phyloP scores from a whole-genome alignment of 2,797 vertebrate species.

The Novumbra hubbsi region DNA sequence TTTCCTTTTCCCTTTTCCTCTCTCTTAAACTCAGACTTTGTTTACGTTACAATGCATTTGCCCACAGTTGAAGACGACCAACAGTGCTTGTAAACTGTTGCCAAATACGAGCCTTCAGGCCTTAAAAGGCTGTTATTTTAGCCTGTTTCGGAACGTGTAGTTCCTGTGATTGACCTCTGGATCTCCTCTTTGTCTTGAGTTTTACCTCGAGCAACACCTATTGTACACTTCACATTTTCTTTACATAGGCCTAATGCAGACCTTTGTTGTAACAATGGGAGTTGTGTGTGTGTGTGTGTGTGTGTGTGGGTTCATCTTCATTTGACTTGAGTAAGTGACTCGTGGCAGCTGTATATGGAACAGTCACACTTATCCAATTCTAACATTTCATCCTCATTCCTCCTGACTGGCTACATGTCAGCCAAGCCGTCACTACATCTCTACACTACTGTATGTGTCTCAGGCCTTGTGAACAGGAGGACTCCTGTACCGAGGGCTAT shows the following conservation, averaged over 20 bases:
- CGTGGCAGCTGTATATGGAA: conserved; percentile 14
- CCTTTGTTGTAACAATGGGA: no score
- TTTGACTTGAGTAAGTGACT: neutral
- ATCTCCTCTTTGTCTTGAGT: neutral
- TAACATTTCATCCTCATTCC: conserved; percentile 48
- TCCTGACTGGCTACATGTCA: conserved; percentile 28
- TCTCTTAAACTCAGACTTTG: neutral
- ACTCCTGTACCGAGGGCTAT: conserved; percentile 38
- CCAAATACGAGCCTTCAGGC: neutral
- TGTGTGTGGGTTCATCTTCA: neutral
- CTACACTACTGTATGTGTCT: conserved; percentile 26
- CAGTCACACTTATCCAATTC: conserved; percentile 54
- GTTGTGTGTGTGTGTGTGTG: neutral
- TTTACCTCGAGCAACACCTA: neutral
- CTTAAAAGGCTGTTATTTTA: neutral
- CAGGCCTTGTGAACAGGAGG: conserved; percentile 37
- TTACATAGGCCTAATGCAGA: neutral
- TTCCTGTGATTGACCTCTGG: neutral
- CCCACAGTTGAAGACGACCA: neutral
- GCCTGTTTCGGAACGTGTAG: neutral
- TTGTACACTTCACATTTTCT: neutral
- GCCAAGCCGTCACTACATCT: conserved; percentile 16
- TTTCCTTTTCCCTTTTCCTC: neutral
- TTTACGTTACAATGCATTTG: neutral
- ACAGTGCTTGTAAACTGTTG: neutral